phyloP scores from a whole-genome alignment of 2,797 vertebrate species.

The Arremon brunneinucha region DNA sequence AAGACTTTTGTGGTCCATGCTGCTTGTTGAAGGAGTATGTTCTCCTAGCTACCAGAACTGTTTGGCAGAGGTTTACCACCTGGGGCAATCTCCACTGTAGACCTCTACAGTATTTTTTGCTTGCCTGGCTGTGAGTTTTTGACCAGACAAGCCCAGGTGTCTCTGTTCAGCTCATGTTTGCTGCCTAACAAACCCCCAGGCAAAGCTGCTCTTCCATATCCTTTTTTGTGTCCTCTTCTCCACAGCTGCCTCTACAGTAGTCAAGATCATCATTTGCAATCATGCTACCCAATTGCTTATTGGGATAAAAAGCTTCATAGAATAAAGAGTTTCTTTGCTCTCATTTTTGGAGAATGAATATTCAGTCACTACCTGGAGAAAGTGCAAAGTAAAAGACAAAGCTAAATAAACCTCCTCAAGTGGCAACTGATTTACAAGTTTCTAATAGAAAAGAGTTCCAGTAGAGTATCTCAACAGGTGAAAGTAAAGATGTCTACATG shows the following conservation, averaged over 20 bases:
- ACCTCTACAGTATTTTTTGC: background rate
- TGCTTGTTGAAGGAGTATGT: background rate
- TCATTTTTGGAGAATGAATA: background rate
- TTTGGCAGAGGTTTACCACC: background rate
- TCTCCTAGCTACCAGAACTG: background rate
- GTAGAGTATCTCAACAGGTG: background rate
- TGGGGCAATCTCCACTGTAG: background rate
- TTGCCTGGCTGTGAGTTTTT: background rate
- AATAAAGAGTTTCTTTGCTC: background rate
- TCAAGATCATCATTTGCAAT: background rate
- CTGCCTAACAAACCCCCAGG: rapidly evolving
- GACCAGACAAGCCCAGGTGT: background rate
- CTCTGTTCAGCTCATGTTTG: background rate
- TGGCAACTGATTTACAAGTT: background rate
- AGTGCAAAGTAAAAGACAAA: background rate
- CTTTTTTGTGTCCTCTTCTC: background rate
- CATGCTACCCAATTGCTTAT: background rate
- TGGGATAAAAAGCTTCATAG: background rate
- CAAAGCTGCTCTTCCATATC: background rate
- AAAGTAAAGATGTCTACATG: background rate
- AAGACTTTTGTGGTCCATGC: background rate
- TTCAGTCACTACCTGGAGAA: background rate
- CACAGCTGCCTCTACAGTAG: background rate
- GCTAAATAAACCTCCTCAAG: background rate
- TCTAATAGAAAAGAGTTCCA: background rate